Percentiles rank a stretch among this genome's conserved stretches.
phyloP scores from a whole-genome alignment of 2,113 vertebrate genomes.

The Triplophysa rosa region DNA sequence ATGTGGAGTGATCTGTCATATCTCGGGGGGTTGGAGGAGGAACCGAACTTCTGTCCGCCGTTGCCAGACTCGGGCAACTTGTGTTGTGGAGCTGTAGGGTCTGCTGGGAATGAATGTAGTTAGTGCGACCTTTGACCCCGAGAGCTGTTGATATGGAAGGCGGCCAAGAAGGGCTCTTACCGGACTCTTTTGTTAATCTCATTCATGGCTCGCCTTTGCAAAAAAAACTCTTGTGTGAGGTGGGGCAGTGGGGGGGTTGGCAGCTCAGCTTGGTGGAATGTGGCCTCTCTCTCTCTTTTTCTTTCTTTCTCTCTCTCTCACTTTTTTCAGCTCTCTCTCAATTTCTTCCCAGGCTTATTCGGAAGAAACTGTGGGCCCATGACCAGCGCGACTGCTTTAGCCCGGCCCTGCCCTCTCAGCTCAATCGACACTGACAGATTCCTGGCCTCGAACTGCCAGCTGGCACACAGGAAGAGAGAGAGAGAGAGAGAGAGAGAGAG shows the following conservation, averaged over 20 bases:
- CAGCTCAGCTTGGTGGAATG: slow-evolving; percentile 86
- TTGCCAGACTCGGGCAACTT: slow-evolving; percentile 91
- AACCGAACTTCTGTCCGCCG: slow-evolving; percentile 53
- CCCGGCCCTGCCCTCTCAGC: slow-evolving; percentile 83
- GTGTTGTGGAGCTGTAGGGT: slow-evolving; percentile 90
- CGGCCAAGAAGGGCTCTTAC: slow-evolving; percentile 94
- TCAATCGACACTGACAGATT: slow-evolving; percentile 97
- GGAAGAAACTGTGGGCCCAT: slow-evolving; percentile 90
- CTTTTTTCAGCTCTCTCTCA: slow-evolving; percentile 29
- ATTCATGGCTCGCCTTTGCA: slow-evolving; percentile 87
- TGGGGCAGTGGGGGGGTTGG: slow-evolving; percentile 82
- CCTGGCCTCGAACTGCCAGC: slow-evolving; percentile 92
- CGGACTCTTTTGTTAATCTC: slow-evolving; percentile 99
- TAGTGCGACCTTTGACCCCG: slow-evolving; percentile 97
- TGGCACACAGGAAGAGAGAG: slow-evolving; percentile 81
- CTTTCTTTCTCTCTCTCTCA: slow-evolving; percentile 21
- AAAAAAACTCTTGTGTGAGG: slow-evolving; percentile 64
- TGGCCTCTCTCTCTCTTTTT: slow-evolving; percentile 55
- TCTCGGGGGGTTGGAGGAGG: slow-evolving; percentile 91
- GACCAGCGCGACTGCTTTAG: slow-evolving; percentile 86
- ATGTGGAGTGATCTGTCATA: slow-evolving; percentile 99
- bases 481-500: slow-evolving; percentile 43
- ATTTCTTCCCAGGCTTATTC: slow-evolving; percentile 90
- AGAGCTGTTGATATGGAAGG: slow-evolving; percentile 98
- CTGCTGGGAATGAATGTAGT: slow-evolving; percentile 99